Conservation (phyloP, 2,888 invertebrate genomes). For the Orchestes rusci region DNA sequence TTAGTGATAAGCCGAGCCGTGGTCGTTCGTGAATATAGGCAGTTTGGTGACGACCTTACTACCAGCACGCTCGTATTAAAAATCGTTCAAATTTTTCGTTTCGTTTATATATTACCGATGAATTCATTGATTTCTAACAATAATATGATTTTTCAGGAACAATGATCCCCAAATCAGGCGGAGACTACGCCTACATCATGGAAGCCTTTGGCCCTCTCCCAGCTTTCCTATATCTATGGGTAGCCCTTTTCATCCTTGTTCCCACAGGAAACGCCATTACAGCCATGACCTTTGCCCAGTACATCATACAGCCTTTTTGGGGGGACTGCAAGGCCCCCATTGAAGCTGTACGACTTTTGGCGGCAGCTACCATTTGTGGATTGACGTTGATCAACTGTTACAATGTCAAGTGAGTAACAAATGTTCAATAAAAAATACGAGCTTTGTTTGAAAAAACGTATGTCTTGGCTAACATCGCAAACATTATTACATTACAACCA, state of each 20-base stretch:
- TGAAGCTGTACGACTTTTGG: conserved; percentile 64
- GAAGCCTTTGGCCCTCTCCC: conserved; percentile 89
- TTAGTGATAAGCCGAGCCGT: too few relatives aligned
- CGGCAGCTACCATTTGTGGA: conserved; percentile 79
- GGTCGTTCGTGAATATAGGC: too few relatives aligned
- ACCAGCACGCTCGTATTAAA: too few relatives aligned
- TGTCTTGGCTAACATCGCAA: too few relatives aligned
- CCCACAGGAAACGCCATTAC: conserved; percentile 97
- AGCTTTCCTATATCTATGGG: conserved; percentile 94
- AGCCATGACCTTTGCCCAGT: conserved; percentile 91
- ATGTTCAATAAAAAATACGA: background rate
- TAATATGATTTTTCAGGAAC: conserved; percentile 57
- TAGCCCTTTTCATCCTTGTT: conserved; percentile 75
- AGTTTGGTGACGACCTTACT: too few relatives aligned
- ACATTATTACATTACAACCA: too few relatives aligned
- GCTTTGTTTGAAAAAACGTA: too few relatives aligned
- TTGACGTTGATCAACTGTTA: conserved; percentile 76
- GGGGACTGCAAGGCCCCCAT: conserved; percentile 73
- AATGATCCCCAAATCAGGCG: conserved; percentile 87
- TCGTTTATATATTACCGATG: too few relatives aligned
- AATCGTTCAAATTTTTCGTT: too few relatives aligned
- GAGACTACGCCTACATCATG: conserved; percentile 94
- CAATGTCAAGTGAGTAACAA: conserved; percentile 62
- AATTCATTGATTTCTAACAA: too few relatives aligned
- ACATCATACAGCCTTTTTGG: conserved; percentile 84